Evolutionary conservation across 2,797 vertebrate species (phyloP), one percentile per base, ranked within the genome.

Genomic region (Siniperca obscura): DNA sequence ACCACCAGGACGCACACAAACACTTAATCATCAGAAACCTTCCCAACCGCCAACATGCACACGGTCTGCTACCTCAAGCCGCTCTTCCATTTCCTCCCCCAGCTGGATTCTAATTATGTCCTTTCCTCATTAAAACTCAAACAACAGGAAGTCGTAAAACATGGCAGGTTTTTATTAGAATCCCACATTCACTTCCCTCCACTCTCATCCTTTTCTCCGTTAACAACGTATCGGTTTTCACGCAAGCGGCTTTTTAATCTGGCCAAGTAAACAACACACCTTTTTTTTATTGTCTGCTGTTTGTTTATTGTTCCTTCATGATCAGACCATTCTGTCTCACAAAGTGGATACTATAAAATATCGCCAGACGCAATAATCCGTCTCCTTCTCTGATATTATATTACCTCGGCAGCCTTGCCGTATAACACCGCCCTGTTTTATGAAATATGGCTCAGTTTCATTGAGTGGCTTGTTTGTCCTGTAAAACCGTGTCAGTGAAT

Each of bases 261-360:
- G 78, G 40, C 74, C 30, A 68, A 92, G 88, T 92, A 89, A 93
- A 93, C 87, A 88, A 56, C 82, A 61, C 46, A 3, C 75, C 74
- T 78, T 64, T 84, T 30, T 52, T 92, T 80, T 90, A 93, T 72
- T 80, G 78, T 87, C 78, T 68, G 22, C 83, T 74, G 78, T 86
- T 85, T 91, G 86, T 93, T 94, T 91, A 94, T 92, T 81, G 89
- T 89, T 76, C 80, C 65, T 78, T 61, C 78, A 85, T 88, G 82
- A 92, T 91, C 83, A 44, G 81, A 78, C 81, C 81, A 69, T 80
- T 90, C 83, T 65, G 71, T 78, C 87, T 78, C 82, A 70, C 92
- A 90, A 94, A 92, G 76, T 74, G 61, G 38, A 71, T 76, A 46
- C 85, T 27, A 21, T 90, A 84, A 89, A 92, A 81, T 66, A 79